Conservation (phyloP, 2,888 invertebrate genomes). For the Cheilosia variabilis region DNA sequence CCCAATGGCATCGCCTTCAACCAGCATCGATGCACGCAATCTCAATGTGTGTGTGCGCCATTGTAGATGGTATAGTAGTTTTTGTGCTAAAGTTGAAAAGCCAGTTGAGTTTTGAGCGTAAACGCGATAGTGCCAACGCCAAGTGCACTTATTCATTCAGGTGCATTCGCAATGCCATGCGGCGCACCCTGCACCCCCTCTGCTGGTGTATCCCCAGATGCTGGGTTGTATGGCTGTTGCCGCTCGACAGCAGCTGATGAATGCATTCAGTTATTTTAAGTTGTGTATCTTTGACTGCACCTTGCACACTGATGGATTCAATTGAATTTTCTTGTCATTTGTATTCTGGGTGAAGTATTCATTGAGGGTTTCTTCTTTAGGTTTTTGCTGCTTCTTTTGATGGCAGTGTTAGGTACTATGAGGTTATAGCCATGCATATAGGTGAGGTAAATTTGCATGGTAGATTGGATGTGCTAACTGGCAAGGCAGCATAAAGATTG, state of each 20-base stretch:
- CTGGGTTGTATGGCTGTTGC: conserved; percentile 1
- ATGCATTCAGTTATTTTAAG: conserved; percentile 68
- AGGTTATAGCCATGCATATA: not conserved
- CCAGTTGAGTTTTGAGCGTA: conserved; percentile 38
- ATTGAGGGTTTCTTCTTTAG: conserved; percentile 44
- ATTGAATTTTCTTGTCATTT: conserved; percentile 71
- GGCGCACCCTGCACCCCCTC: conserved; percentile 3
- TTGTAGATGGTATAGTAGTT: conserved; percentile 29
- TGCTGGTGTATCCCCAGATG: not conserved
- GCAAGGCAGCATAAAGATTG: conserved; percentile 29
- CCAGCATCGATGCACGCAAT: not conserved
- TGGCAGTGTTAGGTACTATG: not conserved
- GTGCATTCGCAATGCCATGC: conserved; percentile 48
- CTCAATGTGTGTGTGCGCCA: conserved; percentile 11
- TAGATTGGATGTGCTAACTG: conserved; percentile 24
- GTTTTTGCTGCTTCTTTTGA: not conserved
- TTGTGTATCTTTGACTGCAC: conserved; percentile 60
- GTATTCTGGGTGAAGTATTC: conserved; percentile 66
- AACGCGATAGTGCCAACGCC: conserved; percentile 49
- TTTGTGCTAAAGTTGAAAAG: conserved; percentile 59
- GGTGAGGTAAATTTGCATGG: conserved; percentile 35
- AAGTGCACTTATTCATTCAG: conserved; percentile 69
- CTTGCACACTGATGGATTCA: conserved; percentile 54
- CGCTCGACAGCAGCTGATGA: conserved; percentile 52
- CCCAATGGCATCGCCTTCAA: conserved; percentile 28